These are phyloP conservation scores for Zelostemma sp. DNA, from an alignment of 1,140 invertebrate species.

Conservation along the genomic window DNA sequence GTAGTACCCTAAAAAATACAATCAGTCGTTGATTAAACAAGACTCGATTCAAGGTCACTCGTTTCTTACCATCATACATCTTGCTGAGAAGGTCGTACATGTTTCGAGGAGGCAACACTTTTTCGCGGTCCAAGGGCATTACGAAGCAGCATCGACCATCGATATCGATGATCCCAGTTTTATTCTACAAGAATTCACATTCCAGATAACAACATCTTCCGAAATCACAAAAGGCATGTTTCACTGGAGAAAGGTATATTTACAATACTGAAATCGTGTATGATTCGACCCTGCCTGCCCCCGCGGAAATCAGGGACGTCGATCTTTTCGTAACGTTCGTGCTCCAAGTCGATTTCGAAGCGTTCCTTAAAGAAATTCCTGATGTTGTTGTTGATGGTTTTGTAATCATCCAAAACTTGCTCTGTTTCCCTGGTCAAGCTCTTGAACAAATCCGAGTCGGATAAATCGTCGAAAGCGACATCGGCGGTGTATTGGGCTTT, in stretches of 20 bases:
- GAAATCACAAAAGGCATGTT: too few species aligned
- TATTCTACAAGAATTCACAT: slow-evolving; percentile 70
- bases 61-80: slow-evolving; percentile 76
- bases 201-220: too few species aligned
- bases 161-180: slow-evolving; percentile 88
- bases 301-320: slow-evolving; percentile 84
- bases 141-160: slow-evolving; percentile 85
- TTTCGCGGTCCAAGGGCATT: slow-evolving; percentile 85
- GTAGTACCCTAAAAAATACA: slow-evolving; percentile 77
- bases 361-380: slow-evolving; percentile 79
- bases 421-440: slow-evolving; percentile 49
- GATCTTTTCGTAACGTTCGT: slow-evolving; percentile 80
- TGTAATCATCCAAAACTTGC: slow-evolving; percentile 51
- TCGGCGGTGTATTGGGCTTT: slow-evolving; percentile 59
- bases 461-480: slow-evolving; percentile 53
- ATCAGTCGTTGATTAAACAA: too few species aligned
- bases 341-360: slow-evolving; percentile 80
- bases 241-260: slow-evolving; percentile 50
- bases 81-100: slow-evolving; percentile 85
- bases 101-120: slow-evolving; percentile 82
- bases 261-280: slow-evolving; percentile 89
- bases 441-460: slow-evolving; percentile 57
- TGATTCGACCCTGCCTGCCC: slow-evolving; percentile 82
- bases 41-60: too few species aligned
- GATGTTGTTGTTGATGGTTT: slow-evolving; percentile 40